A percentile compares a stretch with the other conserved stretches of the same genome.
These are phyloP conservation scores for Lithophane ornitopus DNA, from an alignment of 2,888 invertebrate genomes.

Conservation along the genomic window DNA sequence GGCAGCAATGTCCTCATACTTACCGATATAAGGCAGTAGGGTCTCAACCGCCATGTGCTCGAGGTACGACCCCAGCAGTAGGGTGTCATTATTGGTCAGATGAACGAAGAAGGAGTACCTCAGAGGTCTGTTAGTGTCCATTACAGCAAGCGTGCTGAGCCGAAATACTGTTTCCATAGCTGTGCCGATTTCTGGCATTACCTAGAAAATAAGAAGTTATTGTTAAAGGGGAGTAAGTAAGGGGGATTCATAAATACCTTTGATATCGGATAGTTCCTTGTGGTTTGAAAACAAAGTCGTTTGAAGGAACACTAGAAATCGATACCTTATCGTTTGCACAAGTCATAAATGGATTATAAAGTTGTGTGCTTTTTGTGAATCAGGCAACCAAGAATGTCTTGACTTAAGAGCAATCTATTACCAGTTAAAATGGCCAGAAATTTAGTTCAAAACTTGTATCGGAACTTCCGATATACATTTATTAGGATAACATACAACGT, in stretches of 20 bases:
- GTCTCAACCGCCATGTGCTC: slow-evolving; percentile 77
- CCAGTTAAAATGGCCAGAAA: not conserved
- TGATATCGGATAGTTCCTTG: not conserved
- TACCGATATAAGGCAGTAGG: slow-evolving; percentile 78
- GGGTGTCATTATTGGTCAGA: slow-evolving; percentile 66
- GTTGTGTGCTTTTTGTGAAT: not conserved
- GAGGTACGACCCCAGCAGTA: slow-evolving; percentile 73
- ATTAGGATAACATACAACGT: too few species aligned
- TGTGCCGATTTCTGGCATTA: slow-evolving; percentile 72
- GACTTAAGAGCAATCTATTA: not conserved
- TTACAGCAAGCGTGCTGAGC: slow-evolving; percentile 71
- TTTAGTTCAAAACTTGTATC: not conserved
- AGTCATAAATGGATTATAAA: not conserved
- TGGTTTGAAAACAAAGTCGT: too few species aligned
- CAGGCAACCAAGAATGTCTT: not conserved
- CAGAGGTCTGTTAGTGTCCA: slow-evolving; percentile 72
- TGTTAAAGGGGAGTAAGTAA: not conserved
- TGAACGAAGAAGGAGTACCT: slow-evolving; percentile 76
- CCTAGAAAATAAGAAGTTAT: slow-evolving; percentile 63
- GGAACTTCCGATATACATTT: not conserved
- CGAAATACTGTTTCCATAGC: slow-evolving; percentile 80
- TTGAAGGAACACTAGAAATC: not conserved
- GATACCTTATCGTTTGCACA: not conserved
- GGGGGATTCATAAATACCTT: not conserved
- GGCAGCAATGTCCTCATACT: slow-evolving; percentile 18